A percentile compares a stretch with the other conserved stretches of the same genome.
Conservation (phyloP, 1,140 invertebrate species). For the Cyrtorhinus lividipennis region DNA sequence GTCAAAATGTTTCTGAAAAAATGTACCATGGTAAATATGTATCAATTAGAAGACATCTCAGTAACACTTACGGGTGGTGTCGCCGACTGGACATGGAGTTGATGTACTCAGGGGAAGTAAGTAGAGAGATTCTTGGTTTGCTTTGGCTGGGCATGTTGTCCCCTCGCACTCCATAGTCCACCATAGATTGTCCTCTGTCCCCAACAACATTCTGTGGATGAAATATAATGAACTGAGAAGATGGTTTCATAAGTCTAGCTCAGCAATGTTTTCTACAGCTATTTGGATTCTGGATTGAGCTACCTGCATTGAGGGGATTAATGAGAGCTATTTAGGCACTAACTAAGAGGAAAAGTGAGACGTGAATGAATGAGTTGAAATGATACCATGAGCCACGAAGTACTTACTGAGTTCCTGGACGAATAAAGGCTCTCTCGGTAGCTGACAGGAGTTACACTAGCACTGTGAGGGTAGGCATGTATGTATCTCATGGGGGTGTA, state of each 20-base stretch:
- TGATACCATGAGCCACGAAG: too few relatives aligned
- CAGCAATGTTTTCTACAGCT: too few relatives aligned
- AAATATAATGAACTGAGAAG: too few relatives aligned
- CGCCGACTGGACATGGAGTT: constrained; percentile 23
- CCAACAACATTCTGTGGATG: constrained; percentile 17
- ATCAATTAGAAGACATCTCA: too few relatives aligned
- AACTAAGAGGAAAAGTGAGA: too few relatives aligned
- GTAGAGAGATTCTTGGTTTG: constrained; percentile 23
- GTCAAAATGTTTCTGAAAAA: too few relatives aligned
- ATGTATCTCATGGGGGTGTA: constrained; percentile 19
- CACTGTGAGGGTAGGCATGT: constrained; percentile 9
- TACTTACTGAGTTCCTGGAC: constrained; percentile 7
- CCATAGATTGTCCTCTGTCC: constrained; percentile 17
- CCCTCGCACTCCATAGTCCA: constrained; percentile 17
- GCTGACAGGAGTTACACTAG: constrained; percentile 1
- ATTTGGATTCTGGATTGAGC: too few relatives aligned
- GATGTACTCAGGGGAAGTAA: constrained; percentile 22
- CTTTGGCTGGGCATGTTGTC: constrained; percentile 20
- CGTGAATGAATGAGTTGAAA: too few relatives aligned
- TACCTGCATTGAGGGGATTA: too few relatives aligned
- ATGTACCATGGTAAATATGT: too few relatives aligned
- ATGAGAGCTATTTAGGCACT: too few relatives aligned
- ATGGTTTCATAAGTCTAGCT: too few relatives aligned
- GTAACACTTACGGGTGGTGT: constrained; percentile 24
- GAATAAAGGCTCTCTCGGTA: constrained; percentile 13